Evolutionary conservation across 2,113 vertebrate species (phyloP).

Genomic region (Cyanoramphus novaezelandiae): DNA sequence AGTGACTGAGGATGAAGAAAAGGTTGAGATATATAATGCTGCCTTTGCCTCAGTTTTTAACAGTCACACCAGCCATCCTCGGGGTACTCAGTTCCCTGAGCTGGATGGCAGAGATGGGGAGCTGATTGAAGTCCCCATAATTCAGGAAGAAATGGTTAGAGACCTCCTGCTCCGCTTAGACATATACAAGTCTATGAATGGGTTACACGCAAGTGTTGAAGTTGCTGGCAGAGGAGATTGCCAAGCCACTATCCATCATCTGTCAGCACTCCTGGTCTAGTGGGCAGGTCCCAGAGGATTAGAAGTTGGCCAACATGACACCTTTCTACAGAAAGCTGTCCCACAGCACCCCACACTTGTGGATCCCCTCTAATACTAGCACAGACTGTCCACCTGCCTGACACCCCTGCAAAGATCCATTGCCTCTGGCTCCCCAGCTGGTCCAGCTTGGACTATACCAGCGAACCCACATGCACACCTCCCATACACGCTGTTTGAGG

Average conservation of each 20-base stretch:
- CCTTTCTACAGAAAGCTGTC: neutral
- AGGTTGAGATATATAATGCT: neutral
- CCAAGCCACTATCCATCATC: neutral
- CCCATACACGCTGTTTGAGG: rapidly evolving
- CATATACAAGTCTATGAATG: neutral
- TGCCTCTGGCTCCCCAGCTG: rapidly evolving
- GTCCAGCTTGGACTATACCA: neutral
- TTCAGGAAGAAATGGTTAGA: neutral
- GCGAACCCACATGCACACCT: rapidly evolving
- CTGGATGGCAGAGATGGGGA: neutral
- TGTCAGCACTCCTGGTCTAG: neutral
- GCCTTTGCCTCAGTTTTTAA: neutral
- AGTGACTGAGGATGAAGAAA: neutral
- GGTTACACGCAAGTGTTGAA: neutral
- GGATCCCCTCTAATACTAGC: neutral
- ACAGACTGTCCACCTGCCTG: rapidly evolving
- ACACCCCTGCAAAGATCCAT: neutral
- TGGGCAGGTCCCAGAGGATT: neutral
- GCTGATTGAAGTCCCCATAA: neutral
- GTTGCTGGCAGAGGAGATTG: neutral
- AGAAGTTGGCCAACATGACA: neutral
- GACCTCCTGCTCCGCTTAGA: neutral
- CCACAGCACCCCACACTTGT: rapidly evolving
- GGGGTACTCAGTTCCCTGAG: neutral
- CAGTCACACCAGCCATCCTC: neutral